Evolutionary conservation across 1,140 invertebrate genomes (phyloP).

Genomic region (Linepithema humile): DNA sequence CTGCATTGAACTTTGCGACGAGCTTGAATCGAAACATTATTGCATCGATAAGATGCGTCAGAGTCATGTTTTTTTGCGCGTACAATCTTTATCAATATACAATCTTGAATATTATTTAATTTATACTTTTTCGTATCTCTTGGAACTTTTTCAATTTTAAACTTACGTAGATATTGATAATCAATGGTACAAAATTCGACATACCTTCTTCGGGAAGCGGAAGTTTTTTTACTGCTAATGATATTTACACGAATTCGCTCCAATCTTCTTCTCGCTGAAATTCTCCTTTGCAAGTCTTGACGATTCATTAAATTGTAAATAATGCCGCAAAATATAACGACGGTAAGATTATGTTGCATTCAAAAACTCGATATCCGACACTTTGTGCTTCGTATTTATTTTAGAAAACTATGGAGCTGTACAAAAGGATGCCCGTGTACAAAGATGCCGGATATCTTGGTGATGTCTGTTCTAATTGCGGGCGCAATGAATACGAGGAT

Average conservation of each 20-base stretch:
- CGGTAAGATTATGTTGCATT: conserved; percentile 29
- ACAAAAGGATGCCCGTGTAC: conserved; percentile 1
- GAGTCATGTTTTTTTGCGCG: not conserved
- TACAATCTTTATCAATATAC: not conserved
- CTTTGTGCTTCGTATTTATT: not conserved
- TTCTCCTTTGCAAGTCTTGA: no score
- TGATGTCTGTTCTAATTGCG: conserved; percentile 40
- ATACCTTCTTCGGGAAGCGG: not conserved
- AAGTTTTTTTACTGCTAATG: not conserved
- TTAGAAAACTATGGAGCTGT: conserved; percentile 57
- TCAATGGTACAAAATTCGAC: not conserved
- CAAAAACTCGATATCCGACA: not conserved
- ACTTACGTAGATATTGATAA: not conserved
- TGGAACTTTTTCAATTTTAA: not conserved
- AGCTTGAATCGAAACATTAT: conserved; percentile 26
- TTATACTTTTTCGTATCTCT: conserved; percentile 32
- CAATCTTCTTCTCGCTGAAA: not conserved
- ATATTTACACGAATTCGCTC: conserved; percentile 48
- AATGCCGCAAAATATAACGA: not conserved
- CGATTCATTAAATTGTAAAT: not conserved
- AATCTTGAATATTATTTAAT: not conserved
- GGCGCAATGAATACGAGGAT: conserved; percentile 16
- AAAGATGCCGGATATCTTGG: conserved; percentile 16
- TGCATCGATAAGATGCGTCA: conserved; percentile 1
- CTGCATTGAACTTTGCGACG: not conserved